Conservation (phyloP, 1,140 invertebrate genomes). For the Ladona fulva region DNA sequence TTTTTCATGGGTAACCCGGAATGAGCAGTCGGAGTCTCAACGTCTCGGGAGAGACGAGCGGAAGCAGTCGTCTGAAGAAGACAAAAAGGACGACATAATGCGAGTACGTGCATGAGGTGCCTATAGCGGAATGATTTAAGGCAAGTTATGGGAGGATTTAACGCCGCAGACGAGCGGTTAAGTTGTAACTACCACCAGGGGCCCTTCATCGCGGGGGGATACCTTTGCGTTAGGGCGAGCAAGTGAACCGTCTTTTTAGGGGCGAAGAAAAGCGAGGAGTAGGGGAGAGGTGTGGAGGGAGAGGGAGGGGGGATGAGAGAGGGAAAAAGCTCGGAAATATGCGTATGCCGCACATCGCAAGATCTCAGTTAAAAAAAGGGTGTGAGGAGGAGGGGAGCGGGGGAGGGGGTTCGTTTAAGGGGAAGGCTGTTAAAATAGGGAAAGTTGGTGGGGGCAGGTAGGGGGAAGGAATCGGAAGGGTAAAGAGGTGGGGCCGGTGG, state of each 20-base stretch:
- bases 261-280: not conserved
- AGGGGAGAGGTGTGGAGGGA: not conserved
- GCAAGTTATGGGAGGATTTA: too few species aligned
- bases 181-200: not conserved
- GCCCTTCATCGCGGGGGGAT: not conserved
- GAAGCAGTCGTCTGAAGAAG: too few species aligned
- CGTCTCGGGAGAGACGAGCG: not conserved
- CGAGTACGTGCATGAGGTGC: too few species aligned
- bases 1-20: too few species aligned
- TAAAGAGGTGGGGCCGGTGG: not conserved
- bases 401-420: not conserved
- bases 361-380: not conserved
- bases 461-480: not conserved
- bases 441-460: not conserved
- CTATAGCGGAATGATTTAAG: too few species aligned
- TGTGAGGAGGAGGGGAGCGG: not conserved
- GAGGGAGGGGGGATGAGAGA: not conserved
- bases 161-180: too few species aligned
- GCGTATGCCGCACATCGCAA: constrained; percentile 1
- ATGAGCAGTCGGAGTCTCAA: too few species aligned
- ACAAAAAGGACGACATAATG: too few species aligned
- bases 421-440: not conserved
- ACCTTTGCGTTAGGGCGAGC: not conserved
- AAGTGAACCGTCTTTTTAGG: constrained; percentile 8
- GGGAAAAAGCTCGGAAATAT: not conserved